A percentile compares a stretch with the other conserved stretches of the same genome.
Conservation (phyloP, 2,113 vertebrate genomes). For the Apteryx mantelli region DNA sequence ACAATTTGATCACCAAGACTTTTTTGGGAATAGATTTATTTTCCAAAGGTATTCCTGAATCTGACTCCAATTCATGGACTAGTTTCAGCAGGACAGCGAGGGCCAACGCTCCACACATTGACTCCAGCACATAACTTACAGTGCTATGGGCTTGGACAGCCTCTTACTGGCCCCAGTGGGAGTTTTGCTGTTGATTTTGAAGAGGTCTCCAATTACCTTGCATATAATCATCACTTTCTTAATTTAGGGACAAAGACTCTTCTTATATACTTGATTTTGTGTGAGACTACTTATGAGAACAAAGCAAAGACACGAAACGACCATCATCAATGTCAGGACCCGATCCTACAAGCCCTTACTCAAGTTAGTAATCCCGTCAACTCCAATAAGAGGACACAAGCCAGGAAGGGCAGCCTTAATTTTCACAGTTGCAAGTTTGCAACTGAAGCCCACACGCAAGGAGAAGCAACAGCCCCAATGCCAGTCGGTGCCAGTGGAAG, state of each 20-base stretch:
- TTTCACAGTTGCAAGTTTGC: background rate
- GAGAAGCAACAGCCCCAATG: background rate
- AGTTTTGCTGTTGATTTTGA: background rate
- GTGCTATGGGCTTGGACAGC: background rate
- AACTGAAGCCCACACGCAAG: background rate
- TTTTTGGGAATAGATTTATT: background rate
- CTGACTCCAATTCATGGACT: background rate
- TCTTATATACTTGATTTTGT: background rate
- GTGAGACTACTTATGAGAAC: background rate
- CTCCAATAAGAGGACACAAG: background rate
- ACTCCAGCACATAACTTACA: background rate
- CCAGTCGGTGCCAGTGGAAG: fast-evolving
- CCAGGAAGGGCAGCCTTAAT: background rate
- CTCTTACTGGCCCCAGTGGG: background rate
- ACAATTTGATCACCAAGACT: background rate
- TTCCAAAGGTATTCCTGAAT: background rate
- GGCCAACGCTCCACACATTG: background rate
- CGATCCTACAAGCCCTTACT: background rate
- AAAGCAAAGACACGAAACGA: background rate
- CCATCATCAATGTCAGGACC: background rate
- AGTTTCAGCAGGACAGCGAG: background rate
- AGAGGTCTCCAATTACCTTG: background rate
- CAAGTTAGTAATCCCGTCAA: background rate
- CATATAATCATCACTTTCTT: background rate
- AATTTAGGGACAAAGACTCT: background rate